Evolutionary conservation across 2,888 invertebrate species (phyloP), one percentile per base, ranked within the genome.

Genomic region (Oxyscelio sp.): DNA sequence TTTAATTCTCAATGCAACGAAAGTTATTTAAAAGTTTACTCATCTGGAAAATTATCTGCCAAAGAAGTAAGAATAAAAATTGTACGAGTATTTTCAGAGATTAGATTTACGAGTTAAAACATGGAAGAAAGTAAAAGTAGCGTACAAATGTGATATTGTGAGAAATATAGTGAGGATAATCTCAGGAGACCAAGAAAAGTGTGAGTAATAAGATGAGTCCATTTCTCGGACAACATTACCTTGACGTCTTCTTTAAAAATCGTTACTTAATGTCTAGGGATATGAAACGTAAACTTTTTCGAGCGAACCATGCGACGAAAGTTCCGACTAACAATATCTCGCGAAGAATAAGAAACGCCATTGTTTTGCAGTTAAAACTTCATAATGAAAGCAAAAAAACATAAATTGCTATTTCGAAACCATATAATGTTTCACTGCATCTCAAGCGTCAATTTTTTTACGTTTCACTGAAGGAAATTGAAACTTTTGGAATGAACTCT

Each of bases 161-260:
- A 31, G 63, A 65, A 21, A 65, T 50, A 21, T 24, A 19, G 17
- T 13, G 21, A 34, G 8, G 15, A 24, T 6, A 24, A 24, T 65
- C 52, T 9, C 21, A 4, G 11, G 52, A 19, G 21, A 27, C 4
- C 24, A 3, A 13, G 24, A 24, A 66, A n/a, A 54, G 52, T 17
- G 45, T 40, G 17, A 38, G 66, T 52, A 66, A 66, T 66, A 66
- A 66, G 52, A 52, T n/a, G 52, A 66, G 52, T 38, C 65, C 65
- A 66, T 66, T 22, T 45, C 38, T 66, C 38, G 38, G 22, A 52
- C 63, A 31, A 19, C 45, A 22, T 66, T 52, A 11, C 21, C 34
- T 31, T 22, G 31, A 48, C 63, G 48, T 45, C 48, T 45, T 63
- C 21, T 19, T 45, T 45, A 63, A 63, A 45, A 27, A 31, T 31